Evolutionary conservation across 2,797 vertebrate species (phyloP).

Genomic region (Trematomus bernacchii): DNA sequence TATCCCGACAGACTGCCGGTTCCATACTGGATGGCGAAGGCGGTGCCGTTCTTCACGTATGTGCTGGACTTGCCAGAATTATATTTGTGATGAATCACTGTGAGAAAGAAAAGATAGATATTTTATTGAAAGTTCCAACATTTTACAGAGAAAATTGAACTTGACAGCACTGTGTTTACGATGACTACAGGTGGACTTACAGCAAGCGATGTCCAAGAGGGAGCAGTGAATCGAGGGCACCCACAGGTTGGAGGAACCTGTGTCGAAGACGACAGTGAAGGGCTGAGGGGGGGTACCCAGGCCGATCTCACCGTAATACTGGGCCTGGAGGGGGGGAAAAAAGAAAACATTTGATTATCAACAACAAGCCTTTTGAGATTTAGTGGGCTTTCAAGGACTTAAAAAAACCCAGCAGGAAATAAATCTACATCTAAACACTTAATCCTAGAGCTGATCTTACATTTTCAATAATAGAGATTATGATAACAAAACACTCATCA

Average conservation of each 20-base stretch:
- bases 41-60: constrained; percentile 92
- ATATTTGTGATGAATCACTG: constrained; percentile 95
- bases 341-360: too few relatives aligned
- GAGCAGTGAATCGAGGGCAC: constrained; percentile 93
- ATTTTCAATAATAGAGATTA: constrained; percentile 9
- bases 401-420: not conserved
- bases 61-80: constrained; percentile 91
- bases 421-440: not conserved
- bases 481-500: not conserved
- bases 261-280: constrained; percentile 98
- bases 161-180: not conserved
- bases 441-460: not conserved
- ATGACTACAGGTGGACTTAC: constrained; percentile 83
- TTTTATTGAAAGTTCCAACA: not conserved
- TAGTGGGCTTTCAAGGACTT: not conserved
- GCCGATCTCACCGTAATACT: constrained; percentile 93
- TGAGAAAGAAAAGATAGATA: fast-evolving
- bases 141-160: not conserved
- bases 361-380: not conserved
- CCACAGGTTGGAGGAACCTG: constrained; percentile 97
- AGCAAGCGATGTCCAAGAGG: constrained; percentile 89
- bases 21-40: constrained; percentile 94
- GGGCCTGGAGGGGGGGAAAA: constrained; percentile 76
- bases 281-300: constrained; percentile 89
- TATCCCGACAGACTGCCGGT: constrained; percentile 94